phyloP scores from a whole-genome alignment of 1,140 invertebrate genomes.

The Drosophila arizonae region DNA sequence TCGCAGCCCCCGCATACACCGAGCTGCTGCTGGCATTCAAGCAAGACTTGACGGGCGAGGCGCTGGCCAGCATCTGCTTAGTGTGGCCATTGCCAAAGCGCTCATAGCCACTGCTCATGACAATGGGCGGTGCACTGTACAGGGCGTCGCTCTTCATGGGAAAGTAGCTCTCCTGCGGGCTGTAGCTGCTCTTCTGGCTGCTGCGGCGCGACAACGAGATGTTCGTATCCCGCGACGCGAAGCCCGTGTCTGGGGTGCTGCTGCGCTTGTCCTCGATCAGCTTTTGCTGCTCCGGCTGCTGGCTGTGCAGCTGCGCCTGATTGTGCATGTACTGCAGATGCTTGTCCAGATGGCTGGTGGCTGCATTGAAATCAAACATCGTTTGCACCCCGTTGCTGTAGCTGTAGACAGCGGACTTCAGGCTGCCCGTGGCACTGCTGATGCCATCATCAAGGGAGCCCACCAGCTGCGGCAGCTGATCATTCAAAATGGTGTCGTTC shows the following conservation, averaged over 20 bases:
- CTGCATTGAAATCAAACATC: conserved; percentile 80
- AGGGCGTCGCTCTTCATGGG: conserved; percentile 66
- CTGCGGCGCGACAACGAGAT: conserved; percentile 78
- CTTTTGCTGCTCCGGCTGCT: conserved; percentile 57
- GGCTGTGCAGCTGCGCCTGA: conserved; percentile 58
- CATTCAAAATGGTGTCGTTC: conserved; percentile 79
- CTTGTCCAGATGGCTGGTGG: conserved; percentile 78
- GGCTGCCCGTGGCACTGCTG: conserved; percentile 73
- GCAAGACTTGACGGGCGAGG: conserved; percentile 71
- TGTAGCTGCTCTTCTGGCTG: conserved; percentile 82
- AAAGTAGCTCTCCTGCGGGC: conserved; percentile 80
- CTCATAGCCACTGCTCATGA: conserved; percentile 61
- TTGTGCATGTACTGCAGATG: conserved; percentile 80
- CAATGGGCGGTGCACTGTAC: conserved; percentile 58
- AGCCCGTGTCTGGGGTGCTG: conserved; percentile 80
- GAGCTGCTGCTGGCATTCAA: conserved; percentile 64
- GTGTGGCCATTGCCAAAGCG: conserved; percentile 62
- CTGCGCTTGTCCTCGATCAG: conserved; percentile 74
- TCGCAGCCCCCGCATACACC: conserved; percentile 54
- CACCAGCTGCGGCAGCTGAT: conserved; percentile 69
- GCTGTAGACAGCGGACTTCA: conserved; percentile 78
- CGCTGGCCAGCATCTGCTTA: conserved; percentile 68
- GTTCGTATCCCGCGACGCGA: conserved; percentile 80
- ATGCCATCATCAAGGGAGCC: conserved; percentile 77
- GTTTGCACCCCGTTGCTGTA: conserved; percentile 80